These are phyloP conservation scores for Cataglyphis albicans DNA, from an alignment of 2,888 invertebrate genomes.

Conservation along the genomic window DNA sequence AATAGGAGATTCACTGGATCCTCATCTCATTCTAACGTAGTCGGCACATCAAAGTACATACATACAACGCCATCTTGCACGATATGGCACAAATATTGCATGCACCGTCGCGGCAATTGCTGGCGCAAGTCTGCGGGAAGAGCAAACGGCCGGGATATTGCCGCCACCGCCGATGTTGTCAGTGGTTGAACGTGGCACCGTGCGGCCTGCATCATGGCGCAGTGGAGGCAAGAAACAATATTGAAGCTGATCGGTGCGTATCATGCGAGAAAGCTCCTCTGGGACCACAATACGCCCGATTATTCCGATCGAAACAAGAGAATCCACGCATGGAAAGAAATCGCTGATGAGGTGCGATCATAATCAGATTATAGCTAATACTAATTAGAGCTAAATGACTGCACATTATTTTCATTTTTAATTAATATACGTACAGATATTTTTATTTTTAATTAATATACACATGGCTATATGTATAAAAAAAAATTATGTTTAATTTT, in stretches of 20 bases:
- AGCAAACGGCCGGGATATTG: not conserved
- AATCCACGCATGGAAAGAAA: constrained; percentile 59
- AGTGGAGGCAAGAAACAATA: constrained; percentile 61
- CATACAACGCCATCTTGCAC: constrained; percentile 58
- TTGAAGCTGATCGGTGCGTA: constrained; percentile 55
- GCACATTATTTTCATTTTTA: constrained; percentile 1
- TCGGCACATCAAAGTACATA: constrained; percentile 15
- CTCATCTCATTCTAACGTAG: not conserved
- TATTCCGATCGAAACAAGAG: constrained; percentile 55
- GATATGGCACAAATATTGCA: constrained; percentile 55
- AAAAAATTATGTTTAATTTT: not conserved
- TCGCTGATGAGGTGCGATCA: constrained; percentile 55
- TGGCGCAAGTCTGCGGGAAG: constrained; percentile 54
- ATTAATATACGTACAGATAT: not conserved
- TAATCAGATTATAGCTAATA: not conserved
- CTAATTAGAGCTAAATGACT: not conserved
- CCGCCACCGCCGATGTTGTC: constrained; percentile 3
- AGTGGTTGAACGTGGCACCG: constrained; percentile 39
- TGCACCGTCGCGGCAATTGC: constrained; percentile 44
- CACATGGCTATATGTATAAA: not conserved
- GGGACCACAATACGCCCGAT: constrained; percentile 51
- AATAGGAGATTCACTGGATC: not conserved
- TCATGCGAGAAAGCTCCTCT: constrained; percentile 48
- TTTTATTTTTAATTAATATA: not conserved
- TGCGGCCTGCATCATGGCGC: constrained; percentile 45